A percentile compares a stretch with the other conserved stretches of the same genome.
These are phyloP conservation scores for Pseudorasbora parva DNA, from an alignment of 2,113 vertebrate species.

Conservation along the genomic window DNA sequence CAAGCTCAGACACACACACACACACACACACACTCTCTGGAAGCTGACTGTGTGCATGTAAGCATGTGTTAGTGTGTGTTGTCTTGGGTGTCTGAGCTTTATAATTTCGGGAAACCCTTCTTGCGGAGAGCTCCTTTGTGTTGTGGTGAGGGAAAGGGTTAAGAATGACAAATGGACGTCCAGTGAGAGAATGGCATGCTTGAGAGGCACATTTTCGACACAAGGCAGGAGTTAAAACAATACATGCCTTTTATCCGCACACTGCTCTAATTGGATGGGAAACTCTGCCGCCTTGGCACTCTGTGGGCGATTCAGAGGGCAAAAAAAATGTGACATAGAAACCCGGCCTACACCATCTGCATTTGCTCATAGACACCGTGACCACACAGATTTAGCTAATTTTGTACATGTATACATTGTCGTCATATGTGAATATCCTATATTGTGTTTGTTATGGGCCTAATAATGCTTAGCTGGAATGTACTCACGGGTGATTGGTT, in stretches of 20 bases:
- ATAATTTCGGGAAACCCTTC: not conserved
- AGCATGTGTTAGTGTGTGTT: constrained; percentile 27
- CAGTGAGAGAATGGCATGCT: constrained; percentile 67
- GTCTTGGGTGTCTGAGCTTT: constrained; percentile 35
- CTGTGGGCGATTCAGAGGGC: constrained; percentile 38
- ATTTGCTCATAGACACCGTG: not conserved
- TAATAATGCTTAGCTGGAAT: constrained; percentile 4
- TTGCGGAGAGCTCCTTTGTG: constrained; percentile 7
- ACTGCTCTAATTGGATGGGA: constrained; percentile 74
- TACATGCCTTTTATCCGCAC: constrained; percentile 68
- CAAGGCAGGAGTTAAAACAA: constrained; percentile 77
- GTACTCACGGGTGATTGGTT: constrained; percentile 21
- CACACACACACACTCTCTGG: not conserved
- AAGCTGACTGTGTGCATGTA: constrained; percentile 35
- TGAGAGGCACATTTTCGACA: constrained; percentile 71
- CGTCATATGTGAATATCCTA: not conserved
- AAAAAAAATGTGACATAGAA: constrained; percentile 58
- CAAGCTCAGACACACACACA: constrained; percentile 16
- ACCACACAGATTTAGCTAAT: not conserved
- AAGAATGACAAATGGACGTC: constrained; percentile 74
- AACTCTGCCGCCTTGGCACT: constrained; percentile 68
- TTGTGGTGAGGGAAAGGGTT: constrained; percentile 68
- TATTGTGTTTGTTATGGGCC: not conserved
- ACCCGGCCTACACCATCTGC: constrained; percentile 48
- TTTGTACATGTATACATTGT: not conserved